Evolutionary conservation across 2,113 vertebrate genomes (phyloP).

Genomic region (Phyllostomus discolor): DNA sequence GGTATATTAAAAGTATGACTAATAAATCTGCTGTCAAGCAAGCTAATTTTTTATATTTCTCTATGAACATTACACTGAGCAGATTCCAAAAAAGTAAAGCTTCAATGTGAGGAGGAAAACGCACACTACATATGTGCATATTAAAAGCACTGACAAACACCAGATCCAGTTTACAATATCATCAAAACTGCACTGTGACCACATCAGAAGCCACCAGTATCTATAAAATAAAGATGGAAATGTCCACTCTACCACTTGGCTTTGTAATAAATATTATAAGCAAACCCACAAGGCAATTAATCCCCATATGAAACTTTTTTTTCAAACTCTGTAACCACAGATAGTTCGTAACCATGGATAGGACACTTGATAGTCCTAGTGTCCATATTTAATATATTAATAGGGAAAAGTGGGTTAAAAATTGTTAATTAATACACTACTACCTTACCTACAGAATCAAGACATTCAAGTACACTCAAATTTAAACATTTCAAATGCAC

Average conservation of each 20-base stretch:
- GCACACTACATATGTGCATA: neutral
- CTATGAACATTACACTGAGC: neutral
- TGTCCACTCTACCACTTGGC: neutral
- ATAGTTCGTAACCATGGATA: neutral
- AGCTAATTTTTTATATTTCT: neutral
- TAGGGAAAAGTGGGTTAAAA: neutral
- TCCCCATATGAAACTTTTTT: slow-evolving; percentile 6
- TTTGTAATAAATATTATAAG: slow-evolving; percentile 27
- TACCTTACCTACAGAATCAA: neutral
- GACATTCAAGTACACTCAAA: neutral
- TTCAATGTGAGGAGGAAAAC: neutral
- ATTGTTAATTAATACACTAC: neutral
- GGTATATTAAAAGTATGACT: neutral
- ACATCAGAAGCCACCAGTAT: neutral
- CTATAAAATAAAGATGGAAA: neutral
- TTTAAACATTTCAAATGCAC: neutral
- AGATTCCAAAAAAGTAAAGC: neutral
- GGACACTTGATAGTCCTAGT: neutral
- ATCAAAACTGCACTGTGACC: neutral
- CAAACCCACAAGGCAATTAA: neutral
- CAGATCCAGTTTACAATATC: neutral
- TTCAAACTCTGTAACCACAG: neutral
- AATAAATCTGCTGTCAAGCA: neutral
- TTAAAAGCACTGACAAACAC: neutral
- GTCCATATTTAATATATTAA: neutral